Evolutionary conservation across 2,113 vertebrate genomes (phyloP).

Genomic region (Lasiurus borealis): DNA sequence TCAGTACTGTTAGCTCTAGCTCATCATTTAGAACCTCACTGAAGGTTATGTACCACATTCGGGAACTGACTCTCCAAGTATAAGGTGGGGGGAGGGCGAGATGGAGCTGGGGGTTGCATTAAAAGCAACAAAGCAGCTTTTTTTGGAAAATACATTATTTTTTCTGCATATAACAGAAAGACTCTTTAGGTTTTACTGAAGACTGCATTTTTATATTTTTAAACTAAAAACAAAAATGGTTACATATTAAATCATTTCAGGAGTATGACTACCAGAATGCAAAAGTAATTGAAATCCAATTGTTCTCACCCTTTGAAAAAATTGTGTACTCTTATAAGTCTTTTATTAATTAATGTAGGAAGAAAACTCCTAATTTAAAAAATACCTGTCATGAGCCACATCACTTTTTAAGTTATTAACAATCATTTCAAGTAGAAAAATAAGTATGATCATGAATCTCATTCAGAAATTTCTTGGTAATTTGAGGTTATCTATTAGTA

Average conservation of each 20-base stretch:
- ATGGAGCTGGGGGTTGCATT: neutral
- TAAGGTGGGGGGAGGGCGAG: neutral
- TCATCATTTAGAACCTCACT: neutral
- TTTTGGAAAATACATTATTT: conserved; percentile 58
- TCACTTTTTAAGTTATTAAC: conserved; percentile 31
- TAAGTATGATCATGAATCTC: neutral
- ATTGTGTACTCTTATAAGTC: neutral
- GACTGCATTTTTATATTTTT: neutral
- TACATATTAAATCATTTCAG: neutral
- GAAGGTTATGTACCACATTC: neutral
- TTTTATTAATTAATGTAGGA: neutral
- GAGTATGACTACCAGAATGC: neutral
- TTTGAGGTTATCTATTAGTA: neutral
- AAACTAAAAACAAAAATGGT: conserved; percentile 35
- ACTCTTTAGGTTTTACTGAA: neutral
- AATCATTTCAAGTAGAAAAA: conserved; percentile 26
- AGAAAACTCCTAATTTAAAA: neutral
- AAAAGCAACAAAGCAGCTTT: conserved; percentile 75
- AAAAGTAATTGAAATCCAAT: conserved; percentile 35
- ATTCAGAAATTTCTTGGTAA: conserved; percentile 38
- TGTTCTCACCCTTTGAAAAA: conserved; percentile 1
- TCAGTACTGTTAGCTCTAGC: conserved; percentile 22
- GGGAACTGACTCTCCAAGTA: neutral
- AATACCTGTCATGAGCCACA: neutral
- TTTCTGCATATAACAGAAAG: conserved; percentile 69